Evolutionary conservation across 2,888 invertebrate species (phyloP).

Genomic region (Caenorhabditis zanzibari): DNA sequence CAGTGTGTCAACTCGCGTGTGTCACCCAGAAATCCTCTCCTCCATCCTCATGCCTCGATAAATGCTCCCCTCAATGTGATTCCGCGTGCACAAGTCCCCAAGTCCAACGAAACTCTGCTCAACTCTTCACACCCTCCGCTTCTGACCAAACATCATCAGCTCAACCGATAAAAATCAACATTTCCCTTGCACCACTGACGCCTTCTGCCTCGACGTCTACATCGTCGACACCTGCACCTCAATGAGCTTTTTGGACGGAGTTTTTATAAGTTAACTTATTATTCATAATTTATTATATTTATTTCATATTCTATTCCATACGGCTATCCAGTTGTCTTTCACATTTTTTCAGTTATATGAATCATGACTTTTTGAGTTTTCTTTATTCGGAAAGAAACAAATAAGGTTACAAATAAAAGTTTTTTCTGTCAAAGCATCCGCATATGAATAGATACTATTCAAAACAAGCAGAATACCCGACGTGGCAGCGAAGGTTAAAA

Average conservation of each 20-base stretch:
- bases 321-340: constrained; percentile 15
- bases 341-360: constrained; percentile 6
- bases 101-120: constrained; percentile 71
- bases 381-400: constrained; percentile 9
- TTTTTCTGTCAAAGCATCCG: constrained; percentile 5
- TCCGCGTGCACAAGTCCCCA: constrained; percentile 66
- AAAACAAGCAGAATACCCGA: constrained; percentile 26
- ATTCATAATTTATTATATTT: constrained; percentile 22
- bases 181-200: constrained; percentile 40
- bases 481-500: constrained; percentile 18
- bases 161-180: constrained; percentile 54
- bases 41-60: constrained; percentile 66
- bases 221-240: constrained; percentile 1
- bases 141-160: constrained; percentile 30
- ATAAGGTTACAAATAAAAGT: constrained; percentile 8
- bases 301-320: constrained; percentile 11
- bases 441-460: constrained; percentile 56
- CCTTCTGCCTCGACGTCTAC: constrained; percentile 24
- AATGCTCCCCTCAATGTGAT: constrained; percentile 71
- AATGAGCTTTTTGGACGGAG: not conserved
- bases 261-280: constrained; percentile 21
- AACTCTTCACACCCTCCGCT: constrained; percentile 58
- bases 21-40: constrained; percentile 66
- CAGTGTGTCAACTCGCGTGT: constrained; percentile 72
- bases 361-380: constrained; percentile 13